Percentiles rank a stretch among this genome's conserved stretches.
Evolutionary conservation across 2,797 vertebrate genomes (phyloP).

Genomic region (Australoheros facetus): DNA sequence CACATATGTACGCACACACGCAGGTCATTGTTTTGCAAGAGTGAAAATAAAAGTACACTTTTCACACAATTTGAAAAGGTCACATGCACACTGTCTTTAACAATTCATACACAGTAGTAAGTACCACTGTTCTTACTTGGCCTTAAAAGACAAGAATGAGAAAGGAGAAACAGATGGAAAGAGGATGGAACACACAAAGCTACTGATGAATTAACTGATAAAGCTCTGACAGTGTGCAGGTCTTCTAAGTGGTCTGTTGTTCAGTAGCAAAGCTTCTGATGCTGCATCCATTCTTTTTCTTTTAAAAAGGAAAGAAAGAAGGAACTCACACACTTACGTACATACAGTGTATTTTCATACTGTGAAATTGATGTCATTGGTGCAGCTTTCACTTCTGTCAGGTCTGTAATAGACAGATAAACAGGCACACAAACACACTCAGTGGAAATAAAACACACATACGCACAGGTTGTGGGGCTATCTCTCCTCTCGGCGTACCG

Average conservation of each 20-base stretch:
- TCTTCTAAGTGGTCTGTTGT: conserved; percentile 29
- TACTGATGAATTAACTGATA: conserved; percentile 27
- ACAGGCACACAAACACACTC: conserved; percentile 30
- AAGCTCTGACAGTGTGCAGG: conserved; percentile 9
- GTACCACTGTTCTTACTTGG: conserved; percentile 4
- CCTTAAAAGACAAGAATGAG: not conserved
- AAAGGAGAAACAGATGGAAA: not conserved
- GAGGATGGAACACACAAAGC: not conserved
- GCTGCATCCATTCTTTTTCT: not conserved
- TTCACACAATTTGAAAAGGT: conserved; percentile 6
- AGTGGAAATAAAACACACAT: conserved; percentile 13
- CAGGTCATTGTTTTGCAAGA: conserved; percentile 16
- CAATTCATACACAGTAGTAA: conserved; percentile 2
- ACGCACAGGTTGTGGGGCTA: conserved; percentile 35
- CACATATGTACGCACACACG: conserved; percentile 1
- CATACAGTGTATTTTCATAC: conserved; percentile 33
- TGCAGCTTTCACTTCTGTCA: conserved; percentile 52
- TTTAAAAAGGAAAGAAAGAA: not conserved
- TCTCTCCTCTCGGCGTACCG: conserved; percentile 57
- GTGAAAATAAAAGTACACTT: conserved; percentile 29
- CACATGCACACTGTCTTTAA: not conserved
- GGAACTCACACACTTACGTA: conserved; percentile 3
- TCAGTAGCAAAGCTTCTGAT: conserved; percentile 22
- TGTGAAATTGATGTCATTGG: conserved; percentile 39
- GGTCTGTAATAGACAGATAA: conserved; percentile 45